Conservation (phyloP, 2,888 invertebrate genomes). For the Stictocephala bisonia region DNA sequence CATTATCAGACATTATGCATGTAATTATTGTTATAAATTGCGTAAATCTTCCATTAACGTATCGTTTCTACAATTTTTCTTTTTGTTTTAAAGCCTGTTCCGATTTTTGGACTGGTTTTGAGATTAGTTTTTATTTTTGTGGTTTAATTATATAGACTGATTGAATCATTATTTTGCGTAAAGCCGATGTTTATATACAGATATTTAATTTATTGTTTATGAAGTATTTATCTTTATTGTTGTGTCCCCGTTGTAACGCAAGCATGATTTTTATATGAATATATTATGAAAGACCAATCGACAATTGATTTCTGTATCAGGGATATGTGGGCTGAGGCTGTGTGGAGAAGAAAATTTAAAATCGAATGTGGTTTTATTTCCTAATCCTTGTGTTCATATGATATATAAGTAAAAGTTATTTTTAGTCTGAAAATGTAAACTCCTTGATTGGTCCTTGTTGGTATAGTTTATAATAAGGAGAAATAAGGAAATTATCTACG, state of each 20-base stretch:
- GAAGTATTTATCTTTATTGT: slow-evolving; percentile 19
- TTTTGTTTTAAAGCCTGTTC: slow-evolving; percentile 26
- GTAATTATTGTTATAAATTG: slow-evolving; percentile 38
- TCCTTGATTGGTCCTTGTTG: too few relatives aligned
- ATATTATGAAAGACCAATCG: slow-evolving; percentile 39
- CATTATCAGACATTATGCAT: slow-evolving; percentile 40
- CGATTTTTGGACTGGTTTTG: slow-evolving; percentile 35
- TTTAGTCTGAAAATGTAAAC: too few relatives aligned
- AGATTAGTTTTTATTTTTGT: slow-evolving; percentile 36
- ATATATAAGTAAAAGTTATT: too few relatives aligned
- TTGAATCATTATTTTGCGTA: slow-evolving; percentile 30
- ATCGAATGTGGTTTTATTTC: slow-evolving; percentile 7
- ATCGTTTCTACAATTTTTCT: slow-evolving; percentile 25
- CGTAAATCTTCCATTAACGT: slow-evolving; percentile 33
- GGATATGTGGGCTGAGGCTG: slow-evolving; percentile 45
- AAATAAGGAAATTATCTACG: too few relatives aligned
- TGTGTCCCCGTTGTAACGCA: slow-evolving; percentile 25
- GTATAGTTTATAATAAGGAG: too few relatives aligned
- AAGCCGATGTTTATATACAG: slow-evolving; percentile 31
- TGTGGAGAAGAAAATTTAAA: slow-evolving; percentile 42
- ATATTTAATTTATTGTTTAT: slow-evolving; percentile 25
- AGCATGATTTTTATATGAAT: slow-evolving; percentile 37
- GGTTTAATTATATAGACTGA: slow-evolving; percentile 38
- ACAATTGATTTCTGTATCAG: slow-evolving; percentile 40
- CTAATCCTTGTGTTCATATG: too few relatives aligned